Base-by-base conservation (phyloP, 2,888 invertebrate species). In the Theretra japonica region DNA sequence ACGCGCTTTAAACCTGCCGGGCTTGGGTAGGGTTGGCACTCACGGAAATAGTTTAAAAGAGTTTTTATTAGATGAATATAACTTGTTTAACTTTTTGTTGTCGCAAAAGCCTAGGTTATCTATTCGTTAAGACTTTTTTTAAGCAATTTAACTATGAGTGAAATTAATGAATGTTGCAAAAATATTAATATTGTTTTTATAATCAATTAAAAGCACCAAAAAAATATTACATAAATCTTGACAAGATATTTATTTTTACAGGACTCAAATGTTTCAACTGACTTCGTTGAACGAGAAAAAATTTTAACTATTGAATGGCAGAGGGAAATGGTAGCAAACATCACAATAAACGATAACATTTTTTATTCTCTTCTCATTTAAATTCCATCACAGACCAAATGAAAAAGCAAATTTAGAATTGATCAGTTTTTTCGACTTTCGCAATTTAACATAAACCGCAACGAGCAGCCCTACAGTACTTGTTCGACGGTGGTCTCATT, bases 401-500 rank as follows among this genome's bases (percentile, higher is more conserved):
- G 33, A 62, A 33, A 30, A 30, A 30, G 25, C 33, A 17, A 7
- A 62, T 41, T 41, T 11, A 21, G 21, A 62, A 62, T 41, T 21
- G 15, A 62, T 62, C 0, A 28, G 7, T 50, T 68, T 50, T 28
- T 28, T 53, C n/a, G 3, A 69, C 30, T 30, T 56, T 57, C 23
- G 59, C 59, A 71, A 33, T 41, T 19, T 25, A 25, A 58, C 33
- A 25, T 15, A 71, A 70, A 8, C 33, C 60, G 58, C 59, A 73
- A 68, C 19, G 57, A 79, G 53, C 84, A 84, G 56, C 85, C 86
- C 86, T 86, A 81, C 72, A 56, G 33, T 74, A 75, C 33, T 78
- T 80, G 79, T 87, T 82, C 80, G 78, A 80, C 80, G 91, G 91
- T 91, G 91, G 91, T 90, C 91, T 91, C 88, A 91, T 91, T 90